Evolutionary conservation across 2,113 vertebrate genomes (phyloP), one percentile per base, ranked within the genome.

Genomic region (Perognathus longimembris): DNA sequence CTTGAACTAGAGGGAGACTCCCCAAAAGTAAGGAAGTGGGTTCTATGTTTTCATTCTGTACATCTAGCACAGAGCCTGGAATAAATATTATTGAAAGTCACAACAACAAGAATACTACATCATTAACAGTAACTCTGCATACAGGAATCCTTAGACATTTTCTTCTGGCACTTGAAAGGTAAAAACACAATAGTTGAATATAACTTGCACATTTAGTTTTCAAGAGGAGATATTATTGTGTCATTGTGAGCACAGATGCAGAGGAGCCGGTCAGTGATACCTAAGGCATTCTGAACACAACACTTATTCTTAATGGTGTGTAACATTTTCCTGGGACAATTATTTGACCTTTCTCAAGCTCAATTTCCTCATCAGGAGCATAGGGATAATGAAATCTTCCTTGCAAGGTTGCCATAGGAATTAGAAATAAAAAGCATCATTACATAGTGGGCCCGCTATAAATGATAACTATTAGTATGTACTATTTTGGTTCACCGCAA

Each of bases 381-480:
- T 38, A 85, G 42, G 64, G 69, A 88, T 94, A 94, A 95, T 94
- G 50, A 96, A 96, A 95, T 91, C 74, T 81, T 85, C 87, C 66
- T 94, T 87, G 61, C 63, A 87, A 95, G 26, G 28, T 94, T 95
- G 69, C 91, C 80, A 91, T 30, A 91, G 84, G 84, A 74, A 94
- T 85, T 88, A 89, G 84, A 95, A 96, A 92, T 94, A 91, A 95
- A 95, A 96, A 90, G 85, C 74, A 89, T 93, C 91, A 89, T 94
- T 96, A 82, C 64, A 71, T 95, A 78, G 78, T 88, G 81, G 87
- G 86, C 45, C 50, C 77, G 89, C 64, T 32, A 12, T 91, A 96
- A 95, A 94, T 94, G 83, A 94, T 96, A 91, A 95, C 87, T 88
- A 96, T 96, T 92, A 95, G 81, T 94, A 89, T 88, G 54, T 67